A percentile compares a stretch with the other conserved stretches of the same genome.
phyloP scores from a whole-genome alignment of 1,140 invertebrate genomes.

The Drosophila sp. region DNA sequence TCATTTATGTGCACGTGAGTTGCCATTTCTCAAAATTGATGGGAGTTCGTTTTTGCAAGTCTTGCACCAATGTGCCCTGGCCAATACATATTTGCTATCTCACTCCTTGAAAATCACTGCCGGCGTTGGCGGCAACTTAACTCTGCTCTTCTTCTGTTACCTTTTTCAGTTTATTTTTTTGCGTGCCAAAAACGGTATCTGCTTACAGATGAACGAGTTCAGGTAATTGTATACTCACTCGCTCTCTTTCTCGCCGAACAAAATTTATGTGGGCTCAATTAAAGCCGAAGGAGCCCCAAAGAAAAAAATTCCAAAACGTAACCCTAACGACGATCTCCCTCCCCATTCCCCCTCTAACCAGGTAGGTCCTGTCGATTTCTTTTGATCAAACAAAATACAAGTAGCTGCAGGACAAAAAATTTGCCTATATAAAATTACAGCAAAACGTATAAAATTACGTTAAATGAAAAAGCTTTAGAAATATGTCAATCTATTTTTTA shows the following conservation, averaged over 20 bases:
- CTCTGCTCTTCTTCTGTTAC: slow-evolving; percentile 10
- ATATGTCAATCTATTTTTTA: not conserved
- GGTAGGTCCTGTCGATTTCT: slow-evolving; percentile 63
- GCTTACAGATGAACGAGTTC: slow-evolving; percentile 69
- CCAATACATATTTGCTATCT: not conserved
- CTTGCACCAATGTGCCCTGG: slow-evolving; percentile 12
- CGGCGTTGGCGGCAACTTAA: slow-evolving; percentile 38
- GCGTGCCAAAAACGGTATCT: slow-evolving; percentile 68
- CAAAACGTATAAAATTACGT: slow-evolving; percentile 63
- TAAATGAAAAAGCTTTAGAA: slow-evolving; percentile 20
- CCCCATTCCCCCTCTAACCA: not conserved
- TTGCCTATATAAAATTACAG: slow-evolving; percentile 70
- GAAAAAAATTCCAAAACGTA: slow-evolving; percentile 11
- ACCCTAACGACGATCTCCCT: not conserved
- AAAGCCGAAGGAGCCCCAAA: slow-evolving; percentile 26
- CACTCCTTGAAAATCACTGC: not conserved
- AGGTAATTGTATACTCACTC: slow-evolving; percentile 67
- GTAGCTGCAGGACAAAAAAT: slow-evolving; percentile 45
- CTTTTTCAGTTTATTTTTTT: slow-evolving; percentile 17
- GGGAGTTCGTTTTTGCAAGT: not conserved
- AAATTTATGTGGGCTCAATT: slow-evolving; percentile 63
- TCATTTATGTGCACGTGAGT: too few relatives aligned
- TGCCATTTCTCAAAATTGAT: too few relatives aligned
- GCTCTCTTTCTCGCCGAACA: slow-evolving; percentile 17
- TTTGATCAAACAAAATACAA: slow-evolving; percentile 48